A percentile compares a stretch with the other conserved stretches of the same genome.
phyloP scores from a whole-genome alignment of 2,113 vertebrate genomes.

The Epinephelus fuscoguttatus region DNA sequence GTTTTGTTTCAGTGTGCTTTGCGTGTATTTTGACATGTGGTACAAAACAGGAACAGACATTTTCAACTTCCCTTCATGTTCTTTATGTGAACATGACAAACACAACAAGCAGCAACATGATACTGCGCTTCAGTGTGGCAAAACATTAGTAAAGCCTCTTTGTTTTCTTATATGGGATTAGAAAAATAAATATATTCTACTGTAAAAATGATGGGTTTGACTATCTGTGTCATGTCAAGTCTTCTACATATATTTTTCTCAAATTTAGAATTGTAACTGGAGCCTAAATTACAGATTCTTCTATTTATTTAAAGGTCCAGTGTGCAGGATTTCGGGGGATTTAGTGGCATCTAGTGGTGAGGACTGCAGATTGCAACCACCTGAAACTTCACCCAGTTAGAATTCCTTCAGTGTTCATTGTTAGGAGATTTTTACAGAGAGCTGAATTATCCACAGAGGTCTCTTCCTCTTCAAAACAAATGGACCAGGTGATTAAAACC shows the following conservation, averaged over 20 bases:
- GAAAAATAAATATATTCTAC: not conserved
- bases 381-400: too few species aligned
- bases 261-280: too few species aligned
- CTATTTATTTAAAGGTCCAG: not conserved
- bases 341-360: too few species aligned
- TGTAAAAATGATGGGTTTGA: not conserved
- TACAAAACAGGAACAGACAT: not conserved
- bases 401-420: too few species aligned
- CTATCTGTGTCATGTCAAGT: not conserved
- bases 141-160: not conserved
- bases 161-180: not conserved
- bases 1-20: constrained; percentile 16
- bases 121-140: not conserved
- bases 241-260: not conserved
- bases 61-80: not conserved
- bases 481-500: too few species aligned
- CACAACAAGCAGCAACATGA: not conserved
- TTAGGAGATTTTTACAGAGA: too few species aligned
- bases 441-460: too few species aligned
- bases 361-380: too few species aligned
- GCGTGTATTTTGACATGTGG: not conserved
- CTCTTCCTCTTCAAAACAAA: too few species aligned
- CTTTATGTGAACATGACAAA: not conserved
- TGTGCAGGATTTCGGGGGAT: too few species aligned
- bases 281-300: not conserved